These are phyloP conservation scores for Pseudorhombus dupliciocellatus DNA, from an alignment of 2,113 vertebrate genomes.

Conservation along the genomic window DNA sequence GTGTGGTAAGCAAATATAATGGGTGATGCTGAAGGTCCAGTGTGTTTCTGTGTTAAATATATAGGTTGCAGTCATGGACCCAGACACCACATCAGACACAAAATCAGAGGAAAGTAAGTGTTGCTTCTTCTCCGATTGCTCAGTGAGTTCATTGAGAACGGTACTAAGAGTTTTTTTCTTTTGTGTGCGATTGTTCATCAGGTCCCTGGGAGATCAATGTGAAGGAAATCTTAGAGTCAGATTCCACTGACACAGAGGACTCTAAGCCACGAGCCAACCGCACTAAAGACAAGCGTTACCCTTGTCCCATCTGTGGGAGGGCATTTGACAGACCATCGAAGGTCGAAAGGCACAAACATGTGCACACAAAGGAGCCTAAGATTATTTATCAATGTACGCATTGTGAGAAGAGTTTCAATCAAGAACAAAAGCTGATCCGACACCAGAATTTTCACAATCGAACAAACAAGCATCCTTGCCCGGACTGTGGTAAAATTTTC, in stretches of 20 bases:
- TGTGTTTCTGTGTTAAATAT: conserved; percentile 5
- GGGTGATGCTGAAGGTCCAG: too few species aligned
- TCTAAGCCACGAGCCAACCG: conserved; percentile 5
- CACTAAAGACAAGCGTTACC: conserved; percentile 43
- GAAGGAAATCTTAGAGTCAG: conserved; percentile 42
- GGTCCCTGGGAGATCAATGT: conserved; percentile 24
- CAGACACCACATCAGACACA: conserved; percentile 45
- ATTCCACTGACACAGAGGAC: conserved; percentile 22
- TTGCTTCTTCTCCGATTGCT: not conserved
- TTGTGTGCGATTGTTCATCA: conserved; percentile 22
- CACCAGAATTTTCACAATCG: conserved; percentile 65
- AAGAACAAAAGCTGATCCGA: conserved; percentile 61
- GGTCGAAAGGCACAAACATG: conserved; percentile 61
- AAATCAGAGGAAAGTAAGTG: conserved; percentile 67
- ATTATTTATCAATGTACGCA: conserved; percentile 48
- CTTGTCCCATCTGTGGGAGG: conserved; percentile 65
- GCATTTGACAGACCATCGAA: conserved; percentile 66
- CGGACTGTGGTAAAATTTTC: conserved; percentile 72
- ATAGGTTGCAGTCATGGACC: conserved; percentile 65
- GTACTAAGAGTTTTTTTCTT: not conserved
- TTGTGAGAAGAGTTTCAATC: conserved; percentile 66
- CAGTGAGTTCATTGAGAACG: not conserved
- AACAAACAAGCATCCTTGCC: conserved; percentile 71
- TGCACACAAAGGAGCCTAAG: conserved; percentile 52
- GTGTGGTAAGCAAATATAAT: not conserved